Base-by-base conservation (phyloP, 2,113 vertebrate genomes). In the Nothobranchius kuhntae region DNA sequence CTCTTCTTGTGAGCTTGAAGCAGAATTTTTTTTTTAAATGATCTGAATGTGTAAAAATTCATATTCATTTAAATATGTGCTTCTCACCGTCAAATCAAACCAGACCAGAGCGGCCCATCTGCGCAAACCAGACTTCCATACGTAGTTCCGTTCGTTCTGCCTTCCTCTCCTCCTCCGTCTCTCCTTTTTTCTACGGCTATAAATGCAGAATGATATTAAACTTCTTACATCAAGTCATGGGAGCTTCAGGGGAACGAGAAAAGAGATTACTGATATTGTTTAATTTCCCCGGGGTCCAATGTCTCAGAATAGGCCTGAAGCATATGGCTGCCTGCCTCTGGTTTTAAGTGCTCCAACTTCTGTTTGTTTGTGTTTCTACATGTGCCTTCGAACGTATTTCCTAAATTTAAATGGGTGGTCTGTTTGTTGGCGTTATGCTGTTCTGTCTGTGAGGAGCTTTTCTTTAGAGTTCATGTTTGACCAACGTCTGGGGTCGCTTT, bases 191-290 rank as follows among this genome's bases (percentile, higher is more conserved):
- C 70, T 75, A 66, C 71, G 36, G 53, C 77, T 82, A 73, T 75
- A 78, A 88, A 85, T 81, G 80, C 62, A 70, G 62, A 64, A 50
- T 77, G 73, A 71, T 82, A 86, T 82, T 86, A 81, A 89, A 86
- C 73, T 66, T 78, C 77, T 82, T 82, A 80, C 68, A 76, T 73
- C 3, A 63, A 78, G 74, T 84, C 82, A 65, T 87, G 84, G 75
- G 85, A 89, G 78, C 85, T 86, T 81, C 79, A 86, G 82, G 76
- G 78, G 76, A 83, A 83, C 75, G 75, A 63, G 77, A 82, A 85
- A 78, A 78, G 66, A 86, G 81, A 91, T 88, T 81, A 82, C 81
- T 80, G 78, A 80, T 81, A 84, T 85, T 78, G 81, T 91, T 89
- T 86, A 87, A 88, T 91, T 85, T 92, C 88, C 85, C 86, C 3